These are phyloP conservation scores for Brachionus calyciflorus DNA, from an alignment of 1,140 invertebrate genomes.

Conservation along the genomic window DNA sequence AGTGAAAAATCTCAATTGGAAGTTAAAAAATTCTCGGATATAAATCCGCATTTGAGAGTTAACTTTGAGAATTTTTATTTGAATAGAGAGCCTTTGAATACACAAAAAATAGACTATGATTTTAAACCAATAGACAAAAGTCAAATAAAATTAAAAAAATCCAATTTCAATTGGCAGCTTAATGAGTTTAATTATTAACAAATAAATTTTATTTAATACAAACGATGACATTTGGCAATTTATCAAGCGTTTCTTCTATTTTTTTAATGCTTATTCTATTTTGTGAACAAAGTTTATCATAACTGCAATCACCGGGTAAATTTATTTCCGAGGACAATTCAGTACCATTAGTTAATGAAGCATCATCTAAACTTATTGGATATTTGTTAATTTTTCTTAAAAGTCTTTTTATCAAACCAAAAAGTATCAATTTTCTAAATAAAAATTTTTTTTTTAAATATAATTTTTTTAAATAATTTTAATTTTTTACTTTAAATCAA, in stretches of 20 bases:
- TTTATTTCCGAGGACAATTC: background rate
- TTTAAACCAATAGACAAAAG: background rate
- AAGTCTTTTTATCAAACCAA: constrained; percentile 79
- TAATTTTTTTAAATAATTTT: background rate
- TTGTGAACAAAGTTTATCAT: constrained; percentile 39
- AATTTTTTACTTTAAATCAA: constrained; percentile 15
- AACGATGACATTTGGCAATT: constrained; percentile 18
- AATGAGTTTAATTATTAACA: constrained; percentile 20
- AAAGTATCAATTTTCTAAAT: constrained; percentile 81
- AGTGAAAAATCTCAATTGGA: background rate
- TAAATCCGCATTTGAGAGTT: constrained; percentile 4
- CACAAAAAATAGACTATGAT: background rate
- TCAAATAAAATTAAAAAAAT: constrained; percentile 18
- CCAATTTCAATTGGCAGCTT: constrained; percentile 36
- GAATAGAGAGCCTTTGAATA: background rate
- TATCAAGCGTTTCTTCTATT: constrained; percentile 31
- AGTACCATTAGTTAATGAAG: background rate
- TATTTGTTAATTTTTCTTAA: constrained; percentile 77
- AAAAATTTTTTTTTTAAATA: constrained; percentile 41
- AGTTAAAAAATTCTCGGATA: background rate
- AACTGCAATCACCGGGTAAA: constrained; percentile 13
- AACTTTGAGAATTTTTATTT: constrained; percentile 3
- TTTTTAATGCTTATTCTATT: constrained; percentile 24
- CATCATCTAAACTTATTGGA: constrained; percentile 52
- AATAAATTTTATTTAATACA: constrained; percentile 22